phyloP scores from a whole-genome alignment of 2,888 invertebrate genomes.

The Eueremaeus valkanovi region DNA sequence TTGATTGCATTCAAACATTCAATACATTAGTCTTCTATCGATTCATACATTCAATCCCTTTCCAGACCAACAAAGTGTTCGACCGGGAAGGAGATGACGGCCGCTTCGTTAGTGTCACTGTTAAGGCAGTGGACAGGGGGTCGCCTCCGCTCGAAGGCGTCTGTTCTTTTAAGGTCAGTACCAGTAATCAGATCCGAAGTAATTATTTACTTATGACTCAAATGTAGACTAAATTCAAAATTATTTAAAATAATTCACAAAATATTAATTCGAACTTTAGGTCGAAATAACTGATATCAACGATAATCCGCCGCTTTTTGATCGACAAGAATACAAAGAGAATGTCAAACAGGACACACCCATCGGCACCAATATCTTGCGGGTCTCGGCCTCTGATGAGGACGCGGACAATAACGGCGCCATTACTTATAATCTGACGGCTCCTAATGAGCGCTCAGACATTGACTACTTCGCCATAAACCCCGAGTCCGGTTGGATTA shows the following conservation, averaged over 20 bases:
- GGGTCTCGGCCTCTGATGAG: constrained; percentile 93
- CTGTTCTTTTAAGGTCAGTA: constrained; percentile 95
- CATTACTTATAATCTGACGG: constrained; percentile 83
- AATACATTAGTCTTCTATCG: too few relatives aligned
- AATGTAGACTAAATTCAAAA: too few relatives aligned
- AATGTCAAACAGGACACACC: constrained; percentile 95
- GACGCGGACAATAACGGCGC: constrained; percentile 96
- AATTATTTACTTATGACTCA: too few relatives aligned
- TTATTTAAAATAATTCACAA: too few relatives aligned
- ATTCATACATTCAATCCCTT: too few relatives aligned
- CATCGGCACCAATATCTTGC: constrained; percentile 85
- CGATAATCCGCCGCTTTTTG: constrained; percentile 91
- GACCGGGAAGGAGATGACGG: constrained; percentile 95
- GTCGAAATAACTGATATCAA: constrained; percentile 97
- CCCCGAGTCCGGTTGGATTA: constrained; percentile 95
- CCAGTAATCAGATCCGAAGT: too few relatives aligned
- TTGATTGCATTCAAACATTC: too few relatives aligned
- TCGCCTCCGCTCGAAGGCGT: constrained; percentile 95
- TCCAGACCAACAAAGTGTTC: constrained; percentile 91
- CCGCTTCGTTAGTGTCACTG: constrained; percentile 91
- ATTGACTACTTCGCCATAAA: constrained; percentile 95
- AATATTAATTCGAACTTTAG: too few relatives aligned
- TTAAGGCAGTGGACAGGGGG: constrained; percentile 98
- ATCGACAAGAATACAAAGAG: constrained; percentile 94
- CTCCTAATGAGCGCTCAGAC: constrained; percentile 80